Conservation (phyloP, 2,888 invertebrate species). For the Platycheirus albimanus region DNA sequence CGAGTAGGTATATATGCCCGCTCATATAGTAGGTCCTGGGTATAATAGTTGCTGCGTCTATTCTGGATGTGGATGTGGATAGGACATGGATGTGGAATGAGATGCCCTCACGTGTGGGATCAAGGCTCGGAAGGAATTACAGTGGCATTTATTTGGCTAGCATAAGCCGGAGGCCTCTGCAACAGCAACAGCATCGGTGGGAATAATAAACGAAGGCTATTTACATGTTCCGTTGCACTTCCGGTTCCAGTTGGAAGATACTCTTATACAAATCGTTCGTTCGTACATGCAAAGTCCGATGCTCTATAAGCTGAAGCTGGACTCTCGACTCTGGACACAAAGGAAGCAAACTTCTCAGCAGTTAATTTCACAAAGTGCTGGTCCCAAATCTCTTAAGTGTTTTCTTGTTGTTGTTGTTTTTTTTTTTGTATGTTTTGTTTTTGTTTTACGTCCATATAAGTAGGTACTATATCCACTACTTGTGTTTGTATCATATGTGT, state of each 20-base stretch:
- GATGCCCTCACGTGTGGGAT: constrained; percentile 52
- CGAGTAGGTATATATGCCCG: too few species aligned
- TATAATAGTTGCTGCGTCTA: constrained; percentile 22
- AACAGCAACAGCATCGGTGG: constrained; percentile 46
- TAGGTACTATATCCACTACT: too few species aligned
- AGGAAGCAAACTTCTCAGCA: constrained; percentile 66
- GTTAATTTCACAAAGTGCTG: constrained; percentile 72
- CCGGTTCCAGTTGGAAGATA: constrained; percentile 69
- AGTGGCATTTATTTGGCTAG: constrained; percentile 45
- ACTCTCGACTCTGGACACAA: too few species aligned
- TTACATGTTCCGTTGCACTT: constrained; percentile 73
- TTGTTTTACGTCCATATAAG: constrained; percentile 2
- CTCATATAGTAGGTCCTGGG: too few species aligned
- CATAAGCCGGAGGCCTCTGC: constrained; percentile 50
- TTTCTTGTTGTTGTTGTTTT: constrained; percentile 32
- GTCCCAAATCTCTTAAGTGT: constrained; percentile 73
- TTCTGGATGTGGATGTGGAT: constrained; percentile 4
- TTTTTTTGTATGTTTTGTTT: constrained; percentile 14
- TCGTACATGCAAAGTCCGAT: constrained; percentile 43
- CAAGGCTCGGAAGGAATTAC: constrained; percentile 49
- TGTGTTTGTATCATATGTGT: constrained; percentile 7
- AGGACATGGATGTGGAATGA: neutral
- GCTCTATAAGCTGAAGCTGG: constrained; percentile 14
- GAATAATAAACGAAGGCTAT: constrained; percentile 73
- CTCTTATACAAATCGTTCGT: constrained; percentile 56